Evolutionary conservation across 2,113 vertebrate species (phyloP).

Genomic region (Anser cygnoides): DNA sequence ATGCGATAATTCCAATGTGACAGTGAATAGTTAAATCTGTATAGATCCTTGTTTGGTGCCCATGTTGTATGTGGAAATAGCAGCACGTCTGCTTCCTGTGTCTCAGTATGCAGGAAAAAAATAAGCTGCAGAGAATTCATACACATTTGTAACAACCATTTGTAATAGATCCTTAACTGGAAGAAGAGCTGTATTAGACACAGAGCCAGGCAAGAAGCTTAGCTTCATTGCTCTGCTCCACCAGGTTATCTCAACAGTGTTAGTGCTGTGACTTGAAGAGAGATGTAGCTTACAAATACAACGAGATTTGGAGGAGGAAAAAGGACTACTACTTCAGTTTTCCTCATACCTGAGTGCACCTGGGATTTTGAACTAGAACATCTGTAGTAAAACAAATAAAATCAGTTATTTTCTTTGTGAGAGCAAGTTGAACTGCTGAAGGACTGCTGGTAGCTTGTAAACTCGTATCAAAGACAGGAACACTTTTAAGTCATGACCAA

Average conservation of each 20-base stretch:
- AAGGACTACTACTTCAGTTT: background rate
- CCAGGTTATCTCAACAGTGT: background rate
- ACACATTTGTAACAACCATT: background rate
- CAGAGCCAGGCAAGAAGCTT: background rate
- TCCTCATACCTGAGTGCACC: background rate
- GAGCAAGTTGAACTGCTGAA: background rate
- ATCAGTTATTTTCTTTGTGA: too few species aligned
- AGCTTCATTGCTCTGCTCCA: background rate
- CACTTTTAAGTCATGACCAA: background rate
- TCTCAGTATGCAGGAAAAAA: background rate
- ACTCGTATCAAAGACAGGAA: background rate
- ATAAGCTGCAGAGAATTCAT: background rate
- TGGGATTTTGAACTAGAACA: background rate
- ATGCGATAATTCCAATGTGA: background rate
- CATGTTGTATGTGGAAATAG: background rate
- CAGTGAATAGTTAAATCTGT: too few species aligned
- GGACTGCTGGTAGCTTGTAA: background rate
- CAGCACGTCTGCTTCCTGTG: background rate
- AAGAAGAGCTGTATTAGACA: background rate
- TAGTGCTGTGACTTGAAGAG: background rate
- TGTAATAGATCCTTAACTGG: background rate
- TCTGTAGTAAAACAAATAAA: background rate
- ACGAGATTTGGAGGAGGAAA: background rate
- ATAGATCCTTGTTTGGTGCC: background rate
- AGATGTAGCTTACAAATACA: background rate